These are phyloP conservation scores for Mus spicilegus DNA, from an alignment of 2,113 vertebrate genomes.

Conservation along the genomic window DNA sequence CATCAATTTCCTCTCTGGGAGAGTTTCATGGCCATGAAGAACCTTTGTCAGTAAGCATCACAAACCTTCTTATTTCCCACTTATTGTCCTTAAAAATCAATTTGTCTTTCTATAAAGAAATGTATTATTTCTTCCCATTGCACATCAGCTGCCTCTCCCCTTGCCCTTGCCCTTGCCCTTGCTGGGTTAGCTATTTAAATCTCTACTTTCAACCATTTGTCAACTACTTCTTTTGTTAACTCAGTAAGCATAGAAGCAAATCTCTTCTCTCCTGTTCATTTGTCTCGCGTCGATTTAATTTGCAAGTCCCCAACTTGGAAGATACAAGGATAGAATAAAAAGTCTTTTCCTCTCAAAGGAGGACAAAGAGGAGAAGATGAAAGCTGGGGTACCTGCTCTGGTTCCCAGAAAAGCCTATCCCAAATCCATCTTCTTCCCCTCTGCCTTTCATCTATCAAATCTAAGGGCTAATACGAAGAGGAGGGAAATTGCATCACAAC, in stretches of 20 bases:
- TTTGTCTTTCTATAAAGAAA: background rate
- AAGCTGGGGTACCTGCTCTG: background rate
- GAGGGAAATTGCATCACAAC: background rate
- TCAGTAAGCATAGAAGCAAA: background rate
- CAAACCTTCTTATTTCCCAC: background rate
- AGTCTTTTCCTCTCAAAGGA: background rate
- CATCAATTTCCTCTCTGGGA: background rate
- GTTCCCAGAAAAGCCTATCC: background rate
- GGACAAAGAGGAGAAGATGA: background rate
- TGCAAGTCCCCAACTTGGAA: background rate
- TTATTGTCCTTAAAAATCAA: background rate
- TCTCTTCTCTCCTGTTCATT: background rate
- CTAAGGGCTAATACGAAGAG: background rate
- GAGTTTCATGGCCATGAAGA: background rate
- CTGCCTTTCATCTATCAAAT: constrained; percentile 1
- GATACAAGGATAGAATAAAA: background rate
- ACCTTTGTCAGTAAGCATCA: background rate
- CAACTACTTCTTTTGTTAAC: background rate
- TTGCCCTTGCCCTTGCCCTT: background rate
- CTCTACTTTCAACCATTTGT: background rate
- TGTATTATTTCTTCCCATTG: background rate
- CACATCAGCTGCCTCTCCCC: background rate
- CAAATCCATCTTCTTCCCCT: background rate
- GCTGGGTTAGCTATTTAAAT: background rate
- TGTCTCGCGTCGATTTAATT: background rate